Base-by-base conservation (phyloP, 2,113 vertebrate species). In the Rousettus leschenaultii region DNA sequence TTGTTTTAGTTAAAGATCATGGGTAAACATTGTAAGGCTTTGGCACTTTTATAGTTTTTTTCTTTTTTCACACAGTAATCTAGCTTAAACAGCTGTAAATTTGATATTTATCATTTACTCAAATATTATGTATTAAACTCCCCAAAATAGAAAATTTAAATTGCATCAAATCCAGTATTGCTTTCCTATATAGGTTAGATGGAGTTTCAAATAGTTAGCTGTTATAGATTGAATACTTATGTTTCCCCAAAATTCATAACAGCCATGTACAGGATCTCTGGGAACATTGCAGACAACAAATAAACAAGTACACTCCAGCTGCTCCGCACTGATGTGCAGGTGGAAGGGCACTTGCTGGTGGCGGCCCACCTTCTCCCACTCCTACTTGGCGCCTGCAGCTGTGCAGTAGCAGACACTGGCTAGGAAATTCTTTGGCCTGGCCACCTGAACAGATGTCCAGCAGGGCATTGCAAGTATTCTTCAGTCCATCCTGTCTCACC, bases 181-280 rank as follows among this genome's bases (percentile, higher is more conserved):
- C 63, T 59, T 84, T 61, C 21, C 28, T 71, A 3, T 22, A 4
- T 18, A 74, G 7, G 2, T 86, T 75, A 63, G 26, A 45, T 26
- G 26, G 7, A 83, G 22, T 91, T 61, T 91, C 45, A 70, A 28
- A 85, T 45, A 66, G 28, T 73, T 3, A 68, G 26, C 33, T 40
- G 40, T 26, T 51, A 8, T 40, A 80, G 19, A 71, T 7, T 26
- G 7, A 40, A 74, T 16, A 28, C 22, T 26, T 35, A 12, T 22
- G 35, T 53, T 28, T 6, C 5, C 14, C 26, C 6, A 19, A 1
- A 22, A 53, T 63, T 70, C 21, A 63, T 11, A 2, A 98, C 99
- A 0, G 99, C 99, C 99, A 99, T 99, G 98, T 99, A 99, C 13
- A 99, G 99, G 96, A 99, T 99, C 98, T 99, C 99, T 92, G 99